phyloP scores from a whole-genome alignment of 2,113 vertebrate genomes.

The Lamprotornis superbus region DNA sequence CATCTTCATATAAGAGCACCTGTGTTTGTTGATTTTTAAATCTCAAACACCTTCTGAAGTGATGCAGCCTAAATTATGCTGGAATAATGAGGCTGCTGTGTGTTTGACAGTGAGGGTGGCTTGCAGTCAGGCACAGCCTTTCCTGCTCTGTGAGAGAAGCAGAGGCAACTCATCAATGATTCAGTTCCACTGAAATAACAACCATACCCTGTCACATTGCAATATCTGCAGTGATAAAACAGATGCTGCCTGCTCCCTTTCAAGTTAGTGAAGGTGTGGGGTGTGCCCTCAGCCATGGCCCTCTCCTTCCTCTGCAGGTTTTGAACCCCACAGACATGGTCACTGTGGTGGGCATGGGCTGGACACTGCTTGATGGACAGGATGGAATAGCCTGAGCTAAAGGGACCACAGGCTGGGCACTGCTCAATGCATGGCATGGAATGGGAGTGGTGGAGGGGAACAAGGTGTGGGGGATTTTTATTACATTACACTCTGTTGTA shows the following conservation, averaged over 20 bases:
- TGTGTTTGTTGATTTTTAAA: not conserved
- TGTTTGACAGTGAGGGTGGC: not conserved
- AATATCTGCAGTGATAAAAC: not conserved
- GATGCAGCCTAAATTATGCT: not conserved
- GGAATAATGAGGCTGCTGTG: not conserved
- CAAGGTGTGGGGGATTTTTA: not conserved
- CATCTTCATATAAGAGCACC: not conserved
- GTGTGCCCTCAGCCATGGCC: not conserved
- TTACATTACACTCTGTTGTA: not conserved
- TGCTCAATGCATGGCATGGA: not conserved
- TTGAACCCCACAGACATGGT: not conserved
- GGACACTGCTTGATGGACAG: not conserved
- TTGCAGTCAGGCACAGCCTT: not conserved
- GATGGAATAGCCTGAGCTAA: not conserved
- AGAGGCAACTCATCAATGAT: not conserved
- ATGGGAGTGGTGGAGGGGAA: not conserved
- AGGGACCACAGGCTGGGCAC: not conserved
- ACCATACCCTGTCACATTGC: not conserved
- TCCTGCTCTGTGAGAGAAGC: not conserved
- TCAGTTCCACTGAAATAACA: not conserved
- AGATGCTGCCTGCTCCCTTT: not conserved
- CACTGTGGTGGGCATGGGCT: not conserved
- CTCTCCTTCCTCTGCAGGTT: not conserved
- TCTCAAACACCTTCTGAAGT: not conserved
- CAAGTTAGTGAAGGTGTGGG: not conserved